These are phyloP conservation scores for Mormyrops boulengeri DNA, from an alignment of 2,797 vertebrate genomes.

Conservation along the genomic window DNA sequence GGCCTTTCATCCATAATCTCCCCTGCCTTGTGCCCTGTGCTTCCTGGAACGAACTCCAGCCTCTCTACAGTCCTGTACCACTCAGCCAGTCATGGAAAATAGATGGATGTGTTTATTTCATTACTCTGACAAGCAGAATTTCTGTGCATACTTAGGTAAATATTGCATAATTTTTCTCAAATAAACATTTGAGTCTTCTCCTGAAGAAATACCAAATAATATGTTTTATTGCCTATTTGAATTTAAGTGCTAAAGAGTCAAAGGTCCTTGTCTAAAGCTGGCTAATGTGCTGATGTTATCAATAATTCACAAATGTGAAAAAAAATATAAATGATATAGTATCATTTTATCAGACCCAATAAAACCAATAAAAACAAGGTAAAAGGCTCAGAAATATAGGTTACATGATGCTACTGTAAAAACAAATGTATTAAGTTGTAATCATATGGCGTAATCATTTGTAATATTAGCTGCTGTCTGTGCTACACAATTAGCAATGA, in stretches of 20 bases:
- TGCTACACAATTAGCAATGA: neutral
- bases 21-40: neutral
- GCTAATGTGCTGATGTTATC: neutral
- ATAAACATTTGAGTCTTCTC: neutral
- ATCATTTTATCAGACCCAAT: neutral
- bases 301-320: neutral
- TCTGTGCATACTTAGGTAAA: neutral
- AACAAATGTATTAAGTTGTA: neutral
- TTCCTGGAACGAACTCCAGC: neutral
- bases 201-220: neutral
- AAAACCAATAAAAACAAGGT: neutral
- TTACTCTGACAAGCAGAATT: neutral
- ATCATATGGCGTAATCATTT: neutral
- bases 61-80: neutral
- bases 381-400: neutral
- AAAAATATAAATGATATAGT: neutral
- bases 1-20: conserved; percentile 1
- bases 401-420: neutral
- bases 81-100: neutral
- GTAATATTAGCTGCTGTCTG: neutral
- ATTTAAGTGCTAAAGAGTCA: neutral
- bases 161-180: neutral
- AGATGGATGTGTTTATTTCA: neutral
- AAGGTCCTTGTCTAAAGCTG: neutral
- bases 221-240: neutral